Evolutionary conservation across 2,888 invertebrate genomes (phyloP), one percentile per base, ranked within the genome.

Genomic region (Ophion costatus): DNA sequence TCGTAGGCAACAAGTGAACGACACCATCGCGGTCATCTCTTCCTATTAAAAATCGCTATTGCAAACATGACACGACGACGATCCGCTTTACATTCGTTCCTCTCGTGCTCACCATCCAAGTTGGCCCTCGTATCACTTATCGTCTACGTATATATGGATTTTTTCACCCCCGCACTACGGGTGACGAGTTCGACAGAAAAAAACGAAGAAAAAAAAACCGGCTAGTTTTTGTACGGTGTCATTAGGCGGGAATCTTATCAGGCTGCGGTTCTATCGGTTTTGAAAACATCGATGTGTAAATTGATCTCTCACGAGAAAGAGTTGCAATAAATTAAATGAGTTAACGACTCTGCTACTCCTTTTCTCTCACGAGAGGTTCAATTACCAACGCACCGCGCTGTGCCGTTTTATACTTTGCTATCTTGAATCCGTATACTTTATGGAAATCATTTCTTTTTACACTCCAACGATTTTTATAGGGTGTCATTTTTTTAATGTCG

Each of bases 241-340:
- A 59, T 66, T 45, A 24, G 17, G 17, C 24, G 24, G 24, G 61
- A 73, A 64, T 42, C 11, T 83, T 70, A 81, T 81, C 75, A 20
- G n/a, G 63, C 45, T 7, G 17, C 45, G 59, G 14, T 29, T 33
- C 29, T 56, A 33, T 51, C 75, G 33, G n/a, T 20, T 75, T 51
- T 45, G 11, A 20, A 64, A 51, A 75, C 42, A 45, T 57, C 14
- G n/a, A 17, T 57, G 38, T 56, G 6, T 29, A 56, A 20, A 67
- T 66, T 38, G 56, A 38, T 45, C 20, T 20, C 33, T 51, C 42
- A 51, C 45, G 76, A 66, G 14, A 70, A 77, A 9, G 17, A 38
- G 9, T 38, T 70, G 1, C 70, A 76, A 82, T 78, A 45, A 74
- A 82, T 82, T 82, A 51, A 59, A 78, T 67, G 73, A 82, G 63